These are phyloP conservation scores for Amblyjoppa fuscipennis DNA, from an alignment of 2,888 invertebrate genomes.

Conservation along the genomic window DNA sequence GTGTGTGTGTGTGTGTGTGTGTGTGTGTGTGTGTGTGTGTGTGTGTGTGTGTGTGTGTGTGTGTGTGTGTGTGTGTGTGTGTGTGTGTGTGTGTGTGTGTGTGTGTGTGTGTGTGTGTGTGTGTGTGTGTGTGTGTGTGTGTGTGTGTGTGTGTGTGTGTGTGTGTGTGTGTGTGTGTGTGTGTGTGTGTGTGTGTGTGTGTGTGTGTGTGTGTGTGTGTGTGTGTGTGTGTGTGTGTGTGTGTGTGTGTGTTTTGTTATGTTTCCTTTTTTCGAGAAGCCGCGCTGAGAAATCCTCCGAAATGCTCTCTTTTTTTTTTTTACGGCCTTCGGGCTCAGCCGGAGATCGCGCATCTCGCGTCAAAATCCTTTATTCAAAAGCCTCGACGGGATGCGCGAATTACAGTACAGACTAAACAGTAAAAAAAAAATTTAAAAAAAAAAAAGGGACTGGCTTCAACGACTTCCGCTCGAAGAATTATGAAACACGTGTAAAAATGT, in stretches of 20 bases:
- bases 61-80: not conserved
- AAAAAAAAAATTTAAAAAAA: not conserved
- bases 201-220: too few relatives aligned
- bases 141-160: too few relatives aligned
- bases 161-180: too few relatives aligned
- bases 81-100: too few relatives aligned
- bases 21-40: too few relatives aligned
- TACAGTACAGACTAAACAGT: not conserved
- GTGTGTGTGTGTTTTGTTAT: not conserved
- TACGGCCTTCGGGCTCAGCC: not conserved
- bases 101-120: too few relatives aligned
- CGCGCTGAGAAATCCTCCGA: not conserved
- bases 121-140: too few relatives aligned
- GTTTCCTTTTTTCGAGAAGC: not conserved
- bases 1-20: too few relatives aligned
- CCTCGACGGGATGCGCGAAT: conserved; percentile 16
- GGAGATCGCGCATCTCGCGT: conserved; percentile 18
- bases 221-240: too few relatives aligned
- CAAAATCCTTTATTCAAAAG: conserved; percentile 36
- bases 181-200: too few relatives aligned
- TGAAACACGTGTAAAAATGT: conserved; percentile 50
- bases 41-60: too few relatives aligned
- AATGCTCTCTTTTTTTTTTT: conserved; percentile 5
- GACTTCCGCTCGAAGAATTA: conserved; percentile 54
- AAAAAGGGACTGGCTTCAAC: not conserved